Base-by-base conservation (phyloP, 2,797 vertebrate species). In the Enteromius afrohamiltoni region DNA sequence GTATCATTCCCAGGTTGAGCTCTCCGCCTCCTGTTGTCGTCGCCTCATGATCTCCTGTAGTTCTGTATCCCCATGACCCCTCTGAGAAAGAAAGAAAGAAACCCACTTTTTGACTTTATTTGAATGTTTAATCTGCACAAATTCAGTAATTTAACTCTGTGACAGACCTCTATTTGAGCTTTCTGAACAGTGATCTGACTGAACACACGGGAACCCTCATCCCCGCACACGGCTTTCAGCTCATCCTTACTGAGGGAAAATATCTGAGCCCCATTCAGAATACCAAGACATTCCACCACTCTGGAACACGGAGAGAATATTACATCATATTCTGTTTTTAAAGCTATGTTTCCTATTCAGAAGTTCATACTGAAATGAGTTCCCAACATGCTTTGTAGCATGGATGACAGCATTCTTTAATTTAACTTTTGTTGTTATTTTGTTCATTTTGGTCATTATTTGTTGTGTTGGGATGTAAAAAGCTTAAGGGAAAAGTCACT, bases 231-330 rank as follows among this genome's bases (percentile, higher is more conserved):
- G 55, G 94, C 94, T 90, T 92, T 95, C 86, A 96, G 87, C 86
- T 96, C 96, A 3, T 95, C 95, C 84, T 95, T 96, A 89, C 94
- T 96, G 53, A 96, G 94, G n/a, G 96, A 96, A 92, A 96, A 96
- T 83, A 96, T 93, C 89, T 96, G 95, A 19, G 94, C 93, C 31
- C 95, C 95, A 0, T 94, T 96, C 77, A 96, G 92, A 85, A 95
- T 93, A 55, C 96, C 95, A 80, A 96, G 90, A 85, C 94, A 92
- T 34, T 93, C 93, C 89, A 96, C 92, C 2, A 93, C 94, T 87
- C 96, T 96, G 86, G 40, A 78, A 55, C 87, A 85, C 13, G 1
- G 40, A 58, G 60, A 45, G 34, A 68, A 23, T 13, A 55, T 31
- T 83, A 13, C 34, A 55, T 76, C 3, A 77, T 11, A 45, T 42